Evolutionary conservation across 2,113 vertebrate species (phyloP), one percentile per base, ranked within the genome.

Genomic region (Siphamia tubifer): DNA sequence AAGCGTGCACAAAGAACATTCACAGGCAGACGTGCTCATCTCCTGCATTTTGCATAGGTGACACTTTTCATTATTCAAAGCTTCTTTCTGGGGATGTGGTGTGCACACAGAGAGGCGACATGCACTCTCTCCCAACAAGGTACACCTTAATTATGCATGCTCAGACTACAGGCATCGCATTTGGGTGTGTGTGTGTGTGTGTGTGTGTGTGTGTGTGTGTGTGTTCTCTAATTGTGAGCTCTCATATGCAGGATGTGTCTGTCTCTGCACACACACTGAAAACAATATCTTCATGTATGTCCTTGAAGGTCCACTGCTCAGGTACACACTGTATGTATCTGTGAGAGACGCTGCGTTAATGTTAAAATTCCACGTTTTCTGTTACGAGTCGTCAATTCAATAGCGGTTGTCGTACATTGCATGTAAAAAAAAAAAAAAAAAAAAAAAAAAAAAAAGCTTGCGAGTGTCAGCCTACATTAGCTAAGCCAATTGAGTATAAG

Each of bases 51-150:
- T 91, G 87, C 90, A 92, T 92, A 89, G 85, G 83, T 90, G 86
- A 90, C 88, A 89, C 86, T 89, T 87, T 93, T 92, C 91, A 94
- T 93, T 92, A 93, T 92, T 92, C 88, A 93, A 87, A 88, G 85
- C 85, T 88, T 81, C 89, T 89, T 91, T 90, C 86, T 88, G 82
- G 83, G 90, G 89, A 87, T 83, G 87, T 77, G 83, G 80, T 79
- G 78, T 84, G 88, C 88, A 80, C 87, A 91, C 74, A 34, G 74
- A 79, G 83, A 89, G 84, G 87, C 65, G 83, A 90, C 91, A 89
- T 85, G 85, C 91, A 89, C 89, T 91, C 87, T 91, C 88, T 86
- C 89, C 75, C 87, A 91, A 90, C 90, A 92, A 92, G 87, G 70
- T 83, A 71, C 78, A 75, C 81, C 90, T 93, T 90, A 90, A 92